These are phyloP conservation scores for Phymanthus crucifer DNA, from an alignment of 92 coral and sea anemone genomes.

Conservation along the genomic window DNA sequence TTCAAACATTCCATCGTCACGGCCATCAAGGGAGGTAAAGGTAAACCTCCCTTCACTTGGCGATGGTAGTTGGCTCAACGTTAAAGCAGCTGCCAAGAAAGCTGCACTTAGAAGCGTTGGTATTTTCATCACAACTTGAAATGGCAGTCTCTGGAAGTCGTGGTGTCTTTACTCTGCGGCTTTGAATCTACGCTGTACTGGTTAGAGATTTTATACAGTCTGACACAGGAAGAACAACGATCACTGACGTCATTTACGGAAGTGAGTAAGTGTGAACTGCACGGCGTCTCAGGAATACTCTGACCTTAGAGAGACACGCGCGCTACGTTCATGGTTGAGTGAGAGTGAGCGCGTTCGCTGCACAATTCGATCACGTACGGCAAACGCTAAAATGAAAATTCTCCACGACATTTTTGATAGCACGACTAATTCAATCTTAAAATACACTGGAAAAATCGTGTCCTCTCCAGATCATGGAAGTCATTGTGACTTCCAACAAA, in stretches of 20 bases:
- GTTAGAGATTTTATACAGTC: background rate
- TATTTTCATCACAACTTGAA: background rate
- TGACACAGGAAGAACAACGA: background rate
- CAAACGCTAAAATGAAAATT: too few species aligned
- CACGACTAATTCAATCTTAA: too few species aligned
- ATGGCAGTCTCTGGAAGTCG: background rate
- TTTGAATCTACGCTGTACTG: background rate
- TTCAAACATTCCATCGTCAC: constrained; percentile 34
- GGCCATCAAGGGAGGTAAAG: background rate
- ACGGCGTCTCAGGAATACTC: background rate
- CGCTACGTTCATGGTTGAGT: too few species aligned
- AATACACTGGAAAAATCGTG: too few species aligned
- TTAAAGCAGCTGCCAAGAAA: background rate
- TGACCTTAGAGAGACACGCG: too few species aligned
- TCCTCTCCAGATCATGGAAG: too few species aligned
- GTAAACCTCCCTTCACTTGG: constrained; percentile 1
- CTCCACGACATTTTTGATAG: too few species aligned
- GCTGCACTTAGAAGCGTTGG: background rate
- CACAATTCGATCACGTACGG: too few species aligned
- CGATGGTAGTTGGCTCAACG: background rate
- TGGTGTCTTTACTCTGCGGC: background rate
- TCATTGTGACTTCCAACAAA: too few species aligned
- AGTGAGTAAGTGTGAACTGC: background rate
- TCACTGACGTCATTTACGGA: background rate
- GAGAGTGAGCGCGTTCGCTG: too few species aligned